These are phyloP conservation scores for Cheilosia pagana DNA, from an alignment of 2,888 invertebrate genomes.

Conservation along the genomic window DNA sequence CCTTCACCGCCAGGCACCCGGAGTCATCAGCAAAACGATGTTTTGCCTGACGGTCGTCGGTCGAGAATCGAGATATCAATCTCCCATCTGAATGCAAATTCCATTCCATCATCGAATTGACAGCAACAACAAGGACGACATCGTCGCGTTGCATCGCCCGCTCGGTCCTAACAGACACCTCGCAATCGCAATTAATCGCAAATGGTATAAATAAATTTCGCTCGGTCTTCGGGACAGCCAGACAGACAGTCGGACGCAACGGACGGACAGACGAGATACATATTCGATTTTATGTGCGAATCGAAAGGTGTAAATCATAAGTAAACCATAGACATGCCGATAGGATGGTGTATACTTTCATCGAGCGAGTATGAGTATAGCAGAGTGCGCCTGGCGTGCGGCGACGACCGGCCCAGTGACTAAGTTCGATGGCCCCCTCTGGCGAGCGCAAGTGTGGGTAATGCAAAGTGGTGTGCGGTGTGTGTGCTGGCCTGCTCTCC, in stretches of 20 bases:
- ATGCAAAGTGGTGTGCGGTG: conserved; percentile 30
- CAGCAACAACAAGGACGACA: conserved; percentile 19
- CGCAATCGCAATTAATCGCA: conserved; percentile 70
- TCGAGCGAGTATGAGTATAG: conserved; percentile 28
- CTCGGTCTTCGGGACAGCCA: conserved; percentile 10
- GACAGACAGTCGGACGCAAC: background rate
- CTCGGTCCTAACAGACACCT: conserved; percentile 56
- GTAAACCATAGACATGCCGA: conserved; percentile 61
- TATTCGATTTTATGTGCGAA: conserved; percentile 46
- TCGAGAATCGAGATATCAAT: conserved; percentile 57
- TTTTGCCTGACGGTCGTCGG: conserved; percentile 22
- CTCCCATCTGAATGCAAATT: conserved; percentile 62
- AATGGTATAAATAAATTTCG: conserved; percentile 69
- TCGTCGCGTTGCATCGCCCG: background rate
- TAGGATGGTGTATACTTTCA: conserved; percentile 45
- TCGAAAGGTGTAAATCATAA: conserved; percentile 73
- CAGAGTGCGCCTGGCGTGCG: conserved; percentile 26
- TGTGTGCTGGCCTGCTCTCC: conserved; percentile 37
- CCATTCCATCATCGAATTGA: conserved; percentile 54
- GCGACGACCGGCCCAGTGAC: conserved; percentile 7
- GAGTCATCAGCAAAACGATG: conserved; percentile 60
- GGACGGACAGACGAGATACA: conserved; percentile 12
- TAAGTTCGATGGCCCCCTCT: conserved; percentile 61
- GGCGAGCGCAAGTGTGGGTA: conserved; percentile 38
- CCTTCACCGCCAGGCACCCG: background rate